Evolutionary conservation across 2,888 invertebrate genomes (phyloP).

Genomic region (Macropis europaea): DNA sequence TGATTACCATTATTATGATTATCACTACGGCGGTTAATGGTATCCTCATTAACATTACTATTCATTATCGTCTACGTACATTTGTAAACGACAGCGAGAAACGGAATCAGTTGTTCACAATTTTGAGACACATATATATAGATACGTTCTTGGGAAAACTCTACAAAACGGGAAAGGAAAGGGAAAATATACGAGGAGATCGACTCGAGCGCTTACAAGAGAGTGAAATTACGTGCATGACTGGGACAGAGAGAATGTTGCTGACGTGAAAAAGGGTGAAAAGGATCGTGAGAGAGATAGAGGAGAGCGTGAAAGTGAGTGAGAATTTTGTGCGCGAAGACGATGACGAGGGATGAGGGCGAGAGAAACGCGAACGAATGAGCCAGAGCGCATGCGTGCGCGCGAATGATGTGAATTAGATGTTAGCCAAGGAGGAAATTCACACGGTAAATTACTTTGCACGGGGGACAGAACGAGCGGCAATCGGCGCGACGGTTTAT

Average conservation of each 20-base stretch:
- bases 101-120: slow-evolving; percentile 78
- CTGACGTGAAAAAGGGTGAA: neutral
- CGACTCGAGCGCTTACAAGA: slow-evolving; percentile 56
- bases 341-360: neutral
- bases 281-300: neutral
- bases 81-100: slow-evolving; percentile 77
- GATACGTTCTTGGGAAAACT: slow-evolving; percentile 72
- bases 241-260: slow-evolving; percentile 24
- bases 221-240: slow-evolving; percentile 27
- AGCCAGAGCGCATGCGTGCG: slow-evolving; percentile 38
- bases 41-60: slow-evolving; percentile 72
- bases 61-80: slow-evolving; percentile 71
- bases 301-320: slow-evolving; percentile 14
- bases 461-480: slow-evolving; percentile 75
- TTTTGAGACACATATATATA: slow-evolving; percentile 76
- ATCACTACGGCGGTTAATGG: slow-evolving; percentile 69
- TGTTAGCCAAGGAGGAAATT: slow-evolving; percentile 65
- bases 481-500: slow-evolving; percentile 67
- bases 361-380: slow-evolving; percentile 16
- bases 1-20: slow-evolving; percentile 65
- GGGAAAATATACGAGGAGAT: slow-evolving; percentile 30
- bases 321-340: slow-evolving; percentile 10
- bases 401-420: slow-evolving; percentile 40
- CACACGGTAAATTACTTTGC: slow-evolving; percentile 76
- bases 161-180: slow-evolving; percentile 47